Conservation (phyloP, 1,140 invertebrate genomes). For the Drosophila santomea region DNA sequence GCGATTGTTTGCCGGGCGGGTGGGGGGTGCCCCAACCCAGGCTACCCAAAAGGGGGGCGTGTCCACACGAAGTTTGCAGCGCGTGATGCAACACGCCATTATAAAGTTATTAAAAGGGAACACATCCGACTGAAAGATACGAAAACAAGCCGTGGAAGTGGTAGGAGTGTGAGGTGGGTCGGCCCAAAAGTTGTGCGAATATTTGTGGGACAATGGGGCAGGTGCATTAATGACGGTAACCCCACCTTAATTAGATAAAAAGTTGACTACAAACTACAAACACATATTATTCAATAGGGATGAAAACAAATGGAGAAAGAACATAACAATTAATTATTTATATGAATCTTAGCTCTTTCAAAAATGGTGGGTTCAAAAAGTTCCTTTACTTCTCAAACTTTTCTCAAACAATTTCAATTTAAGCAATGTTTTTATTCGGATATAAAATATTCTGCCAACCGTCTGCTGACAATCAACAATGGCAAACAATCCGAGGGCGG, state of each 20-base stretch:
- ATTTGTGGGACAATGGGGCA: slow-evolving; percentile 16
- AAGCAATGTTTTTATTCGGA: slow-evolving; percentile 5
- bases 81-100: slow-evolving; percentile 81
- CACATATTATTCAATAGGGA: no score
- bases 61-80: slow-evolving; percentile 60
- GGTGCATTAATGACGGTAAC: slow-evolving; percentile 4
- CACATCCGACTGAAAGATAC: slow-evolving; percentile 29
- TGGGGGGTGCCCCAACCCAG: slow-evolving; percentile 9
- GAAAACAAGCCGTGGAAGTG: slow-evolving; percentile 39
- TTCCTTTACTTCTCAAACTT: neutral
- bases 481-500: slow-evolving; percentile 9
- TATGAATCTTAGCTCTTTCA: no score
- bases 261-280: neutral
- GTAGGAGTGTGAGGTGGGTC: slow-evolving; percentile 14
- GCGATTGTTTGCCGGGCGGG: slow-evolving; percentile 52
- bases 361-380: no score
- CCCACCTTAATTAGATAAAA: slow-evolving; percentile 25
- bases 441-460: slow-evolving; percentile 42
- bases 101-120: slow-evolving; percentile 83
- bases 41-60: slow-evolving; percentile 50
- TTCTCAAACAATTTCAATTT: neutral
- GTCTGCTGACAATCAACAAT: slow-evolving; percentile 62
- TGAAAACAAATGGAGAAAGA: no score
- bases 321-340: no score
- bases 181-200: slow-evolving; percentile 5